Evolutionary conservation across 2,888 invertebrate species (phyloP).

Genomic region (Monopis laevigella): DNA sequence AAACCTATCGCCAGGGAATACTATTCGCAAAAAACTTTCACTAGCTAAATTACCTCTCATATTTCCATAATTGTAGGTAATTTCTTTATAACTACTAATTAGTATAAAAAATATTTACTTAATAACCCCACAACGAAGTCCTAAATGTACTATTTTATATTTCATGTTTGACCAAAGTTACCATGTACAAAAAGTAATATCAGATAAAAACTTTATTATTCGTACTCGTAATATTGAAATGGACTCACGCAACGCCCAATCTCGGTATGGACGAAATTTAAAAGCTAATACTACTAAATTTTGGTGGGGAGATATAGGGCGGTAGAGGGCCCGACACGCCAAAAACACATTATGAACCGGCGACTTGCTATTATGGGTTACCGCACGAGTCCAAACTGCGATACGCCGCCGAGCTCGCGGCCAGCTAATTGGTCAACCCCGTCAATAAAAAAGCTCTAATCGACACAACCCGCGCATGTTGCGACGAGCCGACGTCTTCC

Average conservation of each 20-base stretch:
- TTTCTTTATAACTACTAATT: too few species aligned
- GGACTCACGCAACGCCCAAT: conserved; percentile 51
- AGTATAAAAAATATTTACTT: too few species aligned
- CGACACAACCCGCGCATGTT: too few species aligned
- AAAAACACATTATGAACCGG: conserved; percentile 56
- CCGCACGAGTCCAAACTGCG: conserved; percentile 50
- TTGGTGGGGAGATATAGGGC: conserved; percentile 52
- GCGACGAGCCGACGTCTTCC: too few species aligned
- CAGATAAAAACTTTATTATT: conserved; percentile 56
- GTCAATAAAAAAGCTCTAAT: conserved; percentile 55
- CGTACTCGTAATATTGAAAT: conserved; percentile 46
- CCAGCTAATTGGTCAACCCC: conserved; percentile 57
- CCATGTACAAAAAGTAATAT: conserved; percentile 45
- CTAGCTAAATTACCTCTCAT: too few species aligned
- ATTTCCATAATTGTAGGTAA: too few species aligned
- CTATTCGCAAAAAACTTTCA: too few species aligned
- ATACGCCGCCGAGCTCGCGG: conserved; percentile 54
- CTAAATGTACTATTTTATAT: too few species aligned
- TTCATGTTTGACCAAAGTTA: conserved; percentile 47
- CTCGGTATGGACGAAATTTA: conserved; percentile 46
- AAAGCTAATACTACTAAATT: conserved; percentile 49
- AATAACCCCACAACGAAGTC: too few species aligned
- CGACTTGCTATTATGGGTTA: conserved; percentile 57
- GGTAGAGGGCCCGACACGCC: conserved; percentile 53
- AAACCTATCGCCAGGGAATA: too few species aligned